Conservation (phyloP, 2,888 invertebrate species). For the Allygus modestus region DNA sequence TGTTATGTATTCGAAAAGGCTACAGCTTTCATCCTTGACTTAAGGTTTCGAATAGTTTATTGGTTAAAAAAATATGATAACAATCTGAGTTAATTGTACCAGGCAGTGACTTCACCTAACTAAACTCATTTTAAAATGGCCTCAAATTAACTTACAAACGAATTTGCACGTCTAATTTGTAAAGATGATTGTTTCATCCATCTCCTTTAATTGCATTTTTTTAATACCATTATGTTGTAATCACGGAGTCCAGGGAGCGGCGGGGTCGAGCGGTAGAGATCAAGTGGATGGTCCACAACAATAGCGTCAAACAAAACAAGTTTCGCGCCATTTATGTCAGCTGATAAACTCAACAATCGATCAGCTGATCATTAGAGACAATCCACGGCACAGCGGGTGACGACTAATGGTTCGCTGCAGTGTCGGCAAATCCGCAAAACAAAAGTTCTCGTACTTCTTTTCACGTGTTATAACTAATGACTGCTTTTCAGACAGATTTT, state of each 20-base stretch:
- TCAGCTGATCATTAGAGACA: constrained; percentile 52
- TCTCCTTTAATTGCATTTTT: too few species aligned
- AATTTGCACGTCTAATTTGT: too few species aligned
- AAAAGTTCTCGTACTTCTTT: constrained; percentile 8
- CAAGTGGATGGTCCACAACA: constrained; percentile 23
- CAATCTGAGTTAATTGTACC: too few species aligned
- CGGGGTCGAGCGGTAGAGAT: constrained; percentile 21
- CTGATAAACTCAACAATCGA: constrained; percentile 56
- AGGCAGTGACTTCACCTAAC: too few species aligned
- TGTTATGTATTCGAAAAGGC: too few species aligned
- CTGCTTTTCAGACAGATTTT: neutral
- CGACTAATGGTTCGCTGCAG: constrained; percentile 13
- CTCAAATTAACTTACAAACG: too few species aligned
- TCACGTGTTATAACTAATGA: constrained; percentile 17
- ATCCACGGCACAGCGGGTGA: constrained; percentile 8
- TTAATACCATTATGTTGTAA: too few species aligned
- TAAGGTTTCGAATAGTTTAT: too few species aligned
- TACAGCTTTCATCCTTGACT: too few species aligned
- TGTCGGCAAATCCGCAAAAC: constrained; percentile 30
- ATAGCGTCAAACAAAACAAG: constrained; percentile 41
- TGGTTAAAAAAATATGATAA: too few species aligned
- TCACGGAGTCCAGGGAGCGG: neutral
- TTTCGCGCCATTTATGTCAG: constrained; percentile 49
- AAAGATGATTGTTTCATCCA: too few species aligned
- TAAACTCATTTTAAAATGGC: too few species aligned